Conservation (phyloP, 2,888 invertebrate species). For the Spatulosminthurus flaviceps region DNA sequence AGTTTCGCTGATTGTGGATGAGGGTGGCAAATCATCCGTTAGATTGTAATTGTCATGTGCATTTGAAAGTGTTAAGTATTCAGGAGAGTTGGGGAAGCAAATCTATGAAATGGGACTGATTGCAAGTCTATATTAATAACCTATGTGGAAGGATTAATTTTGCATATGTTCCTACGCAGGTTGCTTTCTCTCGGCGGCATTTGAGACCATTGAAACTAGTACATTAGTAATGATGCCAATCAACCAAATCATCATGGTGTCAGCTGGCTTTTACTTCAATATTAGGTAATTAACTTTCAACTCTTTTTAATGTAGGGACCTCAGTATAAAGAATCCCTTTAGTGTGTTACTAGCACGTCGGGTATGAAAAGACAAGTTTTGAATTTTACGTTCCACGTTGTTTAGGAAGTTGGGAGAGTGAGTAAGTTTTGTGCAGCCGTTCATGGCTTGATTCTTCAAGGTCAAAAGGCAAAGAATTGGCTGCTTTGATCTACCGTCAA, state of each 20-base stretch:
- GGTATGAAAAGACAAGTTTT: too few species aligned
- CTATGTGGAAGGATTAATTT: neutral
- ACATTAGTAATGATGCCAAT: slow-evolving; percentile 43
- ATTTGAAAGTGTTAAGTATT: too few species aligned
- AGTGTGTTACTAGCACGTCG: too few species aligned
- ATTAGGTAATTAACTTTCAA: slow-evolving; percentile 18
- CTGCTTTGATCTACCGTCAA: slow-evolving; percentile 1
- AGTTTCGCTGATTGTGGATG: too few species aligned
- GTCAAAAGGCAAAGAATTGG: neutral
- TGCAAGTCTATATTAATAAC: too few species aligned
- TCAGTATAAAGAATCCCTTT: too few species aligned
- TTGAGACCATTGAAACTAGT: slow-evolving; percentile 73
- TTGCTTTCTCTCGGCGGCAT: slow-evolving; percentile 83
- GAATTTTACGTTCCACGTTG: neutral
- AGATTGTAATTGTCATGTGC: too few species aligned
- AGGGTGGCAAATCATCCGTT: too few species aligned
- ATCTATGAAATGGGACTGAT: too few species aligned
- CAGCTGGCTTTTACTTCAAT: slow-evolving; percentile 43
- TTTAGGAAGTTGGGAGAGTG: neutral
- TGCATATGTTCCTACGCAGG: slow-evolving; percentile 71
- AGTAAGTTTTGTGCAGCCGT: neutral
- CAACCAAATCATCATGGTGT: slow-evolving; percentile 41
- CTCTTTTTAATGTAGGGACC: neutral
- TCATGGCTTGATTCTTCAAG: neutral
- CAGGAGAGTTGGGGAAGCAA: too few species aligned